phyloP scores from a whole-genome alignment of 2,888 invertebrate genomes.

The Bibio marci region DNA sequence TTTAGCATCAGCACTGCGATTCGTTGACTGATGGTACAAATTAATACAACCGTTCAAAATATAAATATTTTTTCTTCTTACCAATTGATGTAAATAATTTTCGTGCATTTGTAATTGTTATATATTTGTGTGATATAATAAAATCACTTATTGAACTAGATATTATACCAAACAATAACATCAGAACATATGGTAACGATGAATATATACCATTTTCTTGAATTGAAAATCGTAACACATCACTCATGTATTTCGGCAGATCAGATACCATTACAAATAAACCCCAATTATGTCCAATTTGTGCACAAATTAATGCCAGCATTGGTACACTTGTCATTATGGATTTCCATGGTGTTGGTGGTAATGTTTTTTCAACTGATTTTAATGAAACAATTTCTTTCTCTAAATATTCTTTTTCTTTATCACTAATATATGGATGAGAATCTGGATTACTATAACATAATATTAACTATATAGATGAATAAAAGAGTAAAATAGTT shows the following conservation, averaged over 20 bases:
- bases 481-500: background rate
- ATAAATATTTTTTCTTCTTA: too few species aligned
- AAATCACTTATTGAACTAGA: slow-evolving; percentile 53
- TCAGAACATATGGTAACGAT: slow-evolving; percentile 40
- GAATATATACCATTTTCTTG: slow-evolving; percentile 40
- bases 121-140: slow-evolving; percentile 38
- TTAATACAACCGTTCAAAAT: too few species aligned
- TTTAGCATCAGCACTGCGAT: too few species aligned
- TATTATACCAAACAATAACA: slow-evolving; percentile 39
- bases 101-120: slow-evolving; percentile 37
- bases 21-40: too few species aligned
- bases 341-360: slow-evolving; percentile 51
- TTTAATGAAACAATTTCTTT: slow-evolving; percentile 40
- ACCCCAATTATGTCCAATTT: slow-evolving; percentile 48
- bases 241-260: slow-evolving; percentile 43
- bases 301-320: slow-evolving; percentile 58
- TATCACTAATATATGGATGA: slow-evolving; percentile 56
- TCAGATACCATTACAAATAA: slow-evolving; percentile 48
- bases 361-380: slow-evolving; percentile 34
- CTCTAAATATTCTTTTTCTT: slow-evolving; percentile 47
- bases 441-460: slow-evolving; percentile 51
- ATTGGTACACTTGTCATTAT: slow-evolving; percentile 54
- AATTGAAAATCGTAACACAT: slow-evolving; percentile 40
- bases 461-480: slow-evolving; percentile 37
- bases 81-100: slow-evolving; percentile 52